Conservation (phyloP, 2,113 vertebrate genomes). For the Prinia subflava region DNA sequence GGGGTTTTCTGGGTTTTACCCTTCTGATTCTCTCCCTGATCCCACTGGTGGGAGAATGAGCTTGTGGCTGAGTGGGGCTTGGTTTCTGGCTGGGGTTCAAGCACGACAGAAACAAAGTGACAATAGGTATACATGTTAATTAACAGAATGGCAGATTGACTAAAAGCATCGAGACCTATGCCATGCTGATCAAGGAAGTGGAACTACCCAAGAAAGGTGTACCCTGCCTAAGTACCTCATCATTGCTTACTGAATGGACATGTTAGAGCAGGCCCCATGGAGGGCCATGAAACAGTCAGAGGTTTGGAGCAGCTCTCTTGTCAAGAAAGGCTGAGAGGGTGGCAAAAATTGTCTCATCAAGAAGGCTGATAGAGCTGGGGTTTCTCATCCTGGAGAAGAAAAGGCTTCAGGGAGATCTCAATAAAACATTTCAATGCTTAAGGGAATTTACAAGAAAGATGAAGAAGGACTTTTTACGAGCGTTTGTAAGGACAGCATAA, state of each 20-base stretch:
- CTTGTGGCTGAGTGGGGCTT: rapidly evolving
- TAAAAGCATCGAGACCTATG: background rate
- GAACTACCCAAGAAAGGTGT: background rate
- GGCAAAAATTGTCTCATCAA: background rate
- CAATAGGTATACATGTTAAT: rapidly evolving
- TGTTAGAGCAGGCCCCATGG: background rate
- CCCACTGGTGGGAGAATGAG: background rate
- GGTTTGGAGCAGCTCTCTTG: background rate
- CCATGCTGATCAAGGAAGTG: background rate
- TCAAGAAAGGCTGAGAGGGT: background rate
- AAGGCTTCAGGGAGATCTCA: background rate
- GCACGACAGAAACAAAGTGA: rapidly evolving
- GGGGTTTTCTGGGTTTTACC: background rate
- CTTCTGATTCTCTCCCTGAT: background rate
- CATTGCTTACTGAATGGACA: background rate
- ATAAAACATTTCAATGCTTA: background rate
- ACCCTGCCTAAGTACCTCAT: background rate
- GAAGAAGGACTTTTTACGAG: background rate
- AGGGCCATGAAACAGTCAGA: background rate
- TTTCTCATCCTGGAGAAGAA: background rate
- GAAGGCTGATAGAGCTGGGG: background rate
- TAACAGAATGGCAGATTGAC: background rate
- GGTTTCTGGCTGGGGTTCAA: background rate
- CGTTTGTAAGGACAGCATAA: background rate
- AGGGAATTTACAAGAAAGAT: background rate